phyloP scores from a whole-genome alignment of 2,113 vertebrate genomes.

The Taurulus bubalis region DNA sequence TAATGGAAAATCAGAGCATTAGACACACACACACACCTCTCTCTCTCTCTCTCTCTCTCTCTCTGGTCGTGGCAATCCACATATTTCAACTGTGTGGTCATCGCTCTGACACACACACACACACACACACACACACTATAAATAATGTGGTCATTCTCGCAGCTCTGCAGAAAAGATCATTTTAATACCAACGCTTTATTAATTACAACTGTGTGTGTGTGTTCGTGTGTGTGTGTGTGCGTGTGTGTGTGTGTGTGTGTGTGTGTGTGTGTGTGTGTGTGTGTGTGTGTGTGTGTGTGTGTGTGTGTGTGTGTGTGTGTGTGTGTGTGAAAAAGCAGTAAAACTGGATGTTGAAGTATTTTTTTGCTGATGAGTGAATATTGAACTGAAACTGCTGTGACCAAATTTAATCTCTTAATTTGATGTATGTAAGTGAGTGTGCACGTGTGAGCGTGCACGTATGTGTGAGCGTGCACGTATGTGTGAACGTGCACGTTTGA shows the following conservation, averaged over 20 bases:
- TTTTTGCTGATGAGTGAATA: slow-evolving; percentile 48
- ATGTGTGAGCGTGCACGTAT: neutral
- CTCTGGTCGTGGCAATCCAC: slow-evolving; percentile 38
- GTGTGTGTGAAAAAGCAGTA: slow-evolving; percentile 36
- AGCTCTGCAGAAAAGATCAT: slow-evolving; percentile 46
- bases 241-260: neutral
- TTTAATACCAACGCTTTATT: slow-evolving; percentile 44
- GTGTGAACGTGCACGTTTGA: neutral
- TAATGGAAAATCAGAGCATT: slow-evolving; percentile 68
- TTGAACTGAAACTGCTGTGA: slow-evolving; percentile 14
- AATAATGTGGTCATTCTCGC: slow-evolving; percentile 28
- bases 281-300: slow-evolving; percentile 3
- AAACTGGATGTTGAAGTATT: slow-evolving; percentile 31
- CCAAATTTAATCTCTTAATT: slow-evolving; percentile 47
- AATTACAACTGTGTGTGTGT: slow-evolving; percentile 28
- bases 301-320: slow-evolving; percentile 1
- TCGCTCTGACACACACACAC: slow-evolving; percentile 16
- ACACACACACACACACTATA: slow-evolving; percentile 25
- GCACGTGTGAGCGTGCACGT: neutral
- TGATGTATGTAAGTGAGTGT: no score
- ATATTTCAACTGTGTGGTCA: slow-evolving; percentile 62
- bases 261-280: slow-evolving; percentile 7
- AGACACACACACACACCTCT: slow-evolving; percentile 46
- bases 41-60: slow-evolving; percentile 21
- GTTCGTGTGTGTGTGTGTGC: slow-evolving; percentile 8